Base-by-base conservation (phyloP, 2,888 invertebrate species). In the Dasypogon diadema region DNA sequence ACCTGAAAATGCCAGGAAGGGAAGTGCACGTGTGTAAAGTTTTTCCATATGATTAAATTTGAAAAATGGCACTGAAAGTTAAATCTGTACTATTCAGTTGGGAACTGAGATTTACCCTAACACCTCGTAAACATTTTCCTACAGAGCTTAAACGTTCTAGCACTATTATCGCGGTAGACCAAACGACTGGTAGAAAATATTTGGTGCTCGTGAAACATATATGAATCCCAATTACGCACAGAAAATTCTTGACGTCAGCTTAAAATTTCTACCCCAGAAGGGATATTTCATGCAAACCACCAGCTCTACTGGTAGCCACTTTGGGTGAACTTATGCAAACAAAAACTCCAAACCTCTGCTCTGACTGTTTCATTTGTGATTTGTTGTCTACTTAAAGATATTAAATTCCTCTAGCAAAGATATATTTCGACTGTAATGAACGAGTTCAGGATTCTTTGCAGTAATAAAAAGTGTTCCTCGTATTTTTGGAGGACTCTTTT, bases 11-110 rank as follows among this genome's bases (percentile, higher is more conserved):
- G n/a, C 37, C 26, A 16, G 42, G 2, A 6, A 14, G 16, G 54
- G 21, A 26, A 26, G n/a, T 56, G 24, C 56, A 56, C 14, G 8
- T 68, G 14, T 26, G 30, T 2, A 30, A 26, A 26, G 51, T 30
- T 51, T 70, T 70, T 42, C 70, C 70, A 70, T 70, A 48, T 70
- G 70, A 70, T 70, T 70, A 70, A 70, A 54, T 70, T 30, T 70
- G 70, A 70, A 70, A 70, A 70, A 70, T 26, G 70, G 34, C 26
- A 54, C 26, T 14, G 14, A 54, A 54, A 70, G 70, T 70, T 51
- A 70, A 70, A 54, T 34, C 70, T 54, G 54, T 70, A 30, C 51
- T 48, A 2, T 14, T 70, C 54, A 34, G 51, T 21, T 21, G 6
- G 16, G 46, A 65, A 22, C 14, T n/a, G 46, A 24, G 46, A 63